Evolutionary conservation across 2,888 invertebrate species (phyloP), one percentile per base, ranked within the genome.

Genomic region (Pollenia amentaria): DNA sequence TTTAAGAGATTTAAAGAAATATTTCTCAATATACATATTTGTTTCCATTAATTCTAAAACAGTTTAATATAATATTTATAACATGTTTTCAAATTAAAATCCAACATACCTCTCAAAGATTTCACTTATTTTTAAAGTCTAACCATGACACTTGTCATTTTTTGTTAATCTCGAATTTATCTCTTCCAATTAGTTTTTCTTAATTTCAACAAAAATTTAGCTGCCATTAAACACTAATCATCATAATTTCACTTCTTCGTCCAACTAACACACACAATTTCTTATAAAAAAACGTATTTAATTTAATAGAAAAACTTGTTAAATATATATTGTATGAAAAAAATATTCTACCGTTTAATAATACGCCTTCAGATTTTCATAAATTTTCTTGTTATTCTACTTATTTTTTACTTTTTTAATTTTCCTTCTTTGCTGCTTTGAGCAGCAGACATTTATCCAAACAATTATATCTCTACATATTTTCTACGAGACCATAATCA

Each of bases 331-430:
- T 38, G 21, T n/a, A n/a, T 16, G 29, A 16, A 46, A 44, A 69
- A 57, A 40, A 67, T 55, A 51, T 84, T 83, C 84, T 78, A 84
- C 84, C 78, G 78, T 78, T 84, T 84, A 84, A 73, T 84, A 84
- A 78, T 73, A 84, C 78, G 60, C 84, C 84, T 84, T 72, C 84
- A 73, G 83, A 51, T 65, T 60, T 73, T 57, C 16, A 73, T 44
- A 44, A 42, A 67, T 60, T 75, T 75, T 75, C 75, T 60, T 51
- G 51, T 84, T 73, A 73, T 75, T 73, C 84, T 51, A 62, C 78
- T 65, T 60, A 0, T 62, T n/a, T n/a, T n/a, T n/a, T n/a, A n/a
- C n/a, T n/a, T n/a, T n/a, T n/a, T n/a, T n/a, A n/a, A n/a, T n/a
- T 76, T 14, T 29, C 29, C 29, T 0, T 29, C 16, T 44, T 8